Evolutionary conservation across 2,113 vertebrate genomes (phyloP), one percentile per base, ranked within the genome.

Genomic region (Semicossyphus pulcher): DNA sequence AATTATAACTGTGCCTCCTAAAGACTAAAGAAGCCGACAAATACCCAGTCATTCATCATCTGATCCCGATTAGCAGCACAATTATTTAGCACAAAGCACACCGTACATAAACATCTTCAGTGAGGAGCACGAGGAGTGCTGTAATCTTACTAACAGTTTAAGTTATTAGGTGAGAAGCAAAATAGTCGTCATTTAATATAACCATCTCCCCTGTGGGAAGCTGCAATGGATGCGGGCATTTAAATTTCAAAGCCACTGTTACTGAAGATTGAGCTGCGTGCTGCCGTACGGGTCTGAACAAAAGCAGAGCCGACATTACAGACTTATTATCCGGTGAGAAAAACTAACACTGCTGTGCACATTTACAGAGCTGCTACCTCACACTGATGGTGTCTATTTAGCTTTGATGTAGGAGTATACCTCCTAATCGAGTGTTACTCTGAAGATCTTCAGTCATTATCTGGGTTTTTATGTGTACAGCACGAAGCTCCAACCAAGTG

Each of bases 1-100:
- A 70, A 76, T 85, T 70, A 53, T 68, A 76, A 72, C 61, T 20
- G 52, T 20, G 15, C 36, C 29, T 67, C 72, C 61, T 25, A 65
- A 54, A 16, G 53, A 77, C 20, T 59, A 34, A 61, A 31, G 53
- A 10, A 37, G 28, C 41, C 68, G 26, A 63, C 31, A 63, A 62
- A 69, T 58, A 28, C 26, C 21, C 63, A 57, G 49, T 69, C 23
- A 68, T 44, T 78, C 39, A 64, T 57, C 16, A 10, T 58, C 8
- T 14, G 10, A 53, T 63, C 32, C n/a, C n/a, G n/a, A 4, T 58
- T 59, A 21, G 12, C 25, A 23, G 16, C 8, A 28, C 15, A 12
- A 7, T 51, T 57, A 54, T 76, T 61, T 73, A 21, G 29, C 39
- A 39, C 37, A 76, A 85, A 62, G 15, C 37, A 66, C 20, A 8